phyloP scores from a whole-genome alignment of 2,888 invertebrate genomes.

The Leucoma salicis region DNA sequence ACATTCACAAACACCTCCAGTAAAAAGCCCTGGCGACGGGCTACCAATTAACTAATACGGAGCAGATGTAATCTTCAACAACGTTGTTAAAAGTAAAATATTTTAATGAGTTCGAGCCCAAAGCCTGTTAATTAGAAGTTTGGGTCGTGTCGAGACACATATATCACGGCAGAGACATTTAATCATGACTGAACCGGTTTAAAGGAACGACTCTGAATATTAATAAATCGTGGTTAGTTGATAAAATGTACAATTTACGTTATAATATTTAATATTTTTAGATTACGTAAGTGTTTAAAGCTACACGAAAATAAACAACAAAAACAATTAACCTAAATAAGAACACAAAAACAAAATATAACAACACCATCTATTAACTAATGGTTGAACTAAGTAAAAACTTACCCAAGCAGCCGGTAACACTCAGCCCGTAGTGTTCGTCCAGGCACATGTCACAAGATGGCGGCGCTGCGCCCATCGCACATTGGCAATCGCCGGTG shows the following conservation, averaged over 20 bases:
- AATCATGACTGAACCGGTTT: constrained; percentile 9
- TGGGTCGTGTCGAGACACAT: constrained; percentile 4
- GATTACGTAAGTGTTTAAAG: too few relatives aligned
- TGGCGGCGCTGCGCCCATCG: constrained; percentile 88
- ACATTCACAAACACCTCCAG: background rate
- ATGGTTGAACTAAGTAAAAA: constrained; percentile 31
- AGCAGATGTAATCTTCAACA: background rate
- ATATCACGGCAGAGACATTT: constrained; percentile 13
- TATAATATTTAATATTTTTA: too few relatives aligned
- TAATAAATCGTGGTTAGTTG: too few relatives aligned
- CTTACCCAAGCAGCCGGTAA: constrained; percentile 86
- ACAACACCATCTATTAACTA: constrained; percentile 28
- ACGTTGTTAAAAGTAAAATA: constrained; percentile 6
- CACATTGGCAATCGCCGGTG: constrained; percentile 91
- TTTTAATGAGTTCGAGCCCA: constrained; percentile 11
- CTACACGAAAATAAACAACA: background rate
- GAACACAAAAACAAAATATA: background rate
- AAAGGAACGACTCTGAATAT: too few relatives aligned
- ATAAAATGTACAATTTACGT: too few relatives aligned
- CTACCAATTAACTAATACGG: constrained; percentile 1
- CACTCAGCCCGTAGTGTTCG: constrained; percentile 86
- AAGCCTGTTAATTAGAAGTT: constrained; percentile 9
- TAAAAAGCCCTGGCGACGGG: background rate
- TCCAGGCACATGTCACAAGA: constrained; percentile 88
- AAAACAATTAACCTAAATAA: background rate